Conservation (phyloP, 2,113 vertebrate species). For the Gymnobelideus leadbeateri region DNA sequence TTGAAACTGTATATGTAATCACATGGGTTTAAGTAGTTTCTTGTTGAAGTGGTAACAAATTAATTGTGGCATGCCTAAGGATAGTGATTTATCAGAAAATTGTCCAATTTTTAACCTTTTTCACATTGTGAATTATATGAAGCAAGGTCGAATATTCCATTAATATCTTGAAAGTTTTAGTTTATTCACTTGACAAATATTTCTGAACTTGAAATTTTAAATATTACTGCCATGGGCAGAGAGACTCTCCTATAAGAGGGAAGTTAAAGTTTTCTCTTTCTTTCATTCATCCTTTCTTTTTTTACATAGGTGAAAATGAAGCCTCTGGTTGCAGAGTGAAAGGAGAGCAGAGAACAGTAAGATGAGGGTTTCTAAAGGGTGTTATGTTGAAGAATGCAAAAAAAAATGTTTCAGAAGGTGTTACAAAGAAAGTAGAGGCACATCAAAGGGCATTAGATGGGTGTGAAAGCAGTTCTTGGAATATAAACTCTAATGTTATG, state of each 20-base stretch:
- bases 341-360: neutral
- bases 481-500: neutral
- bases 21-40: neutral
- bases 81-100: neutral
- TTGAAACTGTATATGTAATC: neutral
- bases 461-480: neutral
- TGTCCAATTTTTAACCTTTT: neutral
- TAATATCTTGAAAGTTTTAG: neutral
- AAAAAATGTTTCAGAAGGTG: neutral
- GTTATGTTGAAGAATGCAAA: neutral
- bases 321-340: neutral
- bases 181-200: neutral
- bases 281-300: constrained; percentile 1
- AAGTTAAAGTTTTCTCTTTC: neutral
- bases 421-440: neutral
- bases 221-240: neutral
- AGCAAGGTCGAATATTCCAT: neutral
- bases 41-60: neutral
- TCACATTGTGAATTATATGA: neutral
- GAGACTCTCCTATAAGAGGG: neutral
- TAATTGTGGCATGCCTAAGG: neutral
- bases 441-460: neutral
- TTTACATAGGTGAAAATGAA: neutral
- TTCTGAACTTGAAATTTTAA: neutral
- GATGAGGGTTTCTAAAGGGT: neutral